Base-by-base conservation (phyloP, 2,113 vertebrate genomes). In the Hemichromis elongatus region DNA sequence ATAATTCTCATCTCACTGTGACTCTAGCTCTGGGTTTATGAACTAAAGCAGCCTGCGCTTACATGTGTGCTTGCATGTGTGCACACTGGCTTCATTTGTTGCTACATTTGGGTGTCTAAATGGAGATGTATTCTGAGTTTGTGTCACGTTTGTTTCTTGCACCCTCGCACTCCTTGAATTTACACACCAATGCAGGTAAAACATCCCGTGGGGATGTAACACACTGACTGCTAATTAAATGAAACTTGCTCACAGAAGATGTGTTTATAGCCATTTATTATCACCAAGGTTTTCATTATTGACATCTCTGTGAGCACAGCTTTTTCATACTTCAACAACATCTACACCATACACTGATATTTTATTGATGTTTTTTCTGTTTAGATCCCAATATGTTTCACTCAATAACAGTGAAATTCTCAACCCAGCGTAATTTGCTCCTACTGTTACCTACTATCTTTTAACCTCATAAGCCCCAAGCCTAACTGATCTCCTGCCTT, bases 151-250 rank as follows among this genome's bases (percentile, higher is more conserved):
- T 77, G 68, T 88, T 86, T 82, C 9, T 57, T 61, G 57, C 68
- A 79, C 12, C 10, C 57, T 83, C 53, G 30, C 3, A 4, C 45
- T 86, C 59, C 21, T 40, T 88, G 87, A 77, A 92, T 89, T 89
- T 81, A 63, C 55, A 75, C 54, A 5, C 19, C 37, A 28, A 14
- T 40, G 13, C 47, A 16, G 61, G 52, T 40, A 11, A 89, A 75
- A 77, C 47, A 45, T 84, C 84, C 73, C 10, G 2, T 40, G 33
- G 53, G 81, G 47, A 37, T 86, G 82, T 42, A 80, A 79, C 57
- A 30, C 47, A 40, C 5, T 47, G 50, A 45, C 33, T 84, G 66
- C 77, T 88, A 87, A 90, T 90, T 85, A 70, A 84, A 81, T 57
- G 3, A 70, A 84, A 84, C 9, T 87, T 70, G 73, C 33, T 77